Evolutionary conservation across 2,888 invertebrate genomes (phyloP), one percentile per base, ranked within the genome.

Genomic region (Dascillus cervinus): DNA sequence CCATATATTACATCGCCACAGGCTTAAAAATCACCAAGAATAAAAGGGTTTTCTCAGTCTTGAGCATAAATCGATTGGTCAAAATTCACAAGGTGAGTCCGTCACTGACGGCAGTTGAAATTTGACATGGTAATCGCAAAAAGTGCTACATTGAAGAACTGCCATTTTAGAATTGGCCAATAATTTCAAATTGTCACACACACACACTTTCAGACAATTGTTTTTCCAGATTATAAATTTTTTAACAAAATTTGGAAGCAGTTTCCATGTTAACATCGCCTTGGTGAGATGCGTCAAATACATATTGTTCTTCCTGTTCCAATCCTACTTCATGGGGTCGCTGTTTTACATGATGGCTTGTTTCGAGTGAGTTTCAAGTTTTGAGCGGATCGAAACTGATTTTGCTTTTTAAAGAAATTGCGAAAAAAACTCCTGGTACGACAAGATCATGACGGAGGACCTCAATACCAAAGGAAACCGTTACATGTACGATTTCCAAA

Each of bases 241-340:
- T 13, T 36, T 46, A 17, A 28, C 26, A 6, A 41, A 39, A 29
- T 29, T 45, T 11, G 45, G 44, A 22, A 41, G 39, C 21, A 41
- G 46, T 17, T 48, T 49, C 22, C 34, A 41, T n/a, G 37, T 45
- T 5, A 43, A 47, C 26, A 25, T 49, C 4, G 42, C 43, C 4
- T 4, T 48, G 1, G 32, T 48, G 3, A 39, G 47, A 19, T 37
- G 43, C 13, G 22, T 39, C 2, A 48, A 49, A 32, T 49, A 49
- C 17, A 22, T 43, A 9, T 22, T 42, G n/a, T 47, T 41, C 14
- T 25, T 48, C 8, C 11, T 43, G 5, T 24, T 40, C 9, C 20
- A 39, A 8, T 32, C 49, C 1, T 49, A 47, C 25, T 28, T 42
- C 6, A 44, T 44, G 34, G 40, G 44, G 3, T 26, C 37, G 1